These are phyloP conservation scores for Epiblema foenella DNA, from an alignment of 2,888 invertebrate genomes.

Conservation along the genomic window DNA sequence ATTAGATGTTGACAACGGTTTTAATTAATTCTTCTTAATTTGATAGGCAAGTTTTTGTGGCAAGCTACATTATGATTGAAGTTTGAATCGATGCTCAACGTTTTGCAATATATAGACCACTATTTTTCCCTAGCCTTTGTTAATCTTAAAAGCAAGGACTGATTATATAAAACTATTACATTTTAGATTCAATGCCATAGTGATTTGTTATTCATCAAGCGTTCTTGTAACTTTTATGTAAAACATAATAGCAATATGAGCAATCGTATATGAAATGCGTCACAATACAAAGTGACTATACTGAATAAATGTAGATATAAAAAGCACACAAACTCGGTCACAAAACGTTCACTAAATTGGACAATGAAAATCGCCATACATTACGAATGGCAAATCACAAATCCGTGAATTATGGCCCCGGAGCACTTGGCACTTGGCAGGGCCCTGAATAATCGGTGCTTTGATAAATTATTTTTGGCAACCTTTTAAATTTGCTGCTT, in stretches of 20 bases:
- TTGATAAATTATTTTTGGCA: conserved; percentile 77
- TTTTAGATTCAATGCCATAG: neutral
- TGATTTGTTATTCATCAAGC: neutral
- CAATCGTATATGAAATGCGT: neutral
- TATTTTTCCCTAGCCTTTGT: neutral
- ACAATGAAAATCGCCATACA: conserved; percentile 36
- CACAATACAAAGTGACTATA: neutral
- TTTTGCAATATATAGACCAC: conserved; percentile 36
- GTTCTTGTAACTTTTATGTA: neutral
- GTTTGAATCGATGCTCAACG: conserved; percentile 25
- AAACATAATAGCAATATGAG: neutral
- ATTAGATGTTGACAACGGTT: conserved; percentile 52
- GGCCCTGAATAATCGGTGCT: conserved; percentile 67
- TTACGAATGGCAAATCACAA: conserved; percentile 61
- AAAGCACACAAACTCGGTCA: conserved; percentile 14
- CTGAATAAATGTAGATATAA: neutral
- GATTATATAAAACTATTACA: no score
- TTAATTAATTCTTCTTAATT: conserved; percentile 63
- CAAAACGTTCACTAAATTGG: conserved; percentile 16
- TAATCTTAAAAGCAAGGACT: neutral
- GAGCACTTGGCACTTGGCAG: conserved; percentile 70
- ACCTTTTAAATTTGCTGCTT: conserved; percentile 63
- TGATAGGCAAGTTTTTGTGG: conserved; percentile 53
- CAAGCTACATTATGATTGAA: conserved; percentile 49
- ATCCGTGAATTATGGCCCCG: conserved; percentile 71